Evolutionary conservation across 2,888 invertebrate species (phyloP), one percentile per base, ranked within the genome.

Genomic region (Macroteleia sp.): DNA sequence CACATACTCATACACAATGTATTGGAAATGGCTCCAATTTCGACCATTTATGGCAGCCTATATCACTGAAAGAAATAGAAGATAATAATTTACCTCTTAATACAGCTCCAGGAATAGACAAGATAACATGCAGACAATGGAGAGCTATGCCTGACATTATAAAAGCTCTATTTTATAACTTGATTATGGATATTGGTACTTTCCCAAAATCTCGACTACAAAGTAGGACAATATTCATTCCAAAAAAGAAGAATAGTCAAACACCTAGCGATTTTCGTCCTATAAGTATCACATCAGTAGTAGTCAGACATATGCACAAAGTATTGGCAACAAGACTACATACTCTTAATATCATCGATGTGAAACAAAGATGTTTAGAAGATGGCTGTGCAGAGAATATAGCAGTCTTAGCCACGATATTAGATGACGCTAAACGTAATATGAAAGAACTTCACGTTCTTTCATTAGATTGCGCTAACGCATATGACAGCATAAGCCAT

Each of bases 391-490:
- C 82, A 3, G 83, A 83, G 36, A 84, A 84, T 39, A 57, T 80
- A 5, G 41, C 78, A 1, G 70, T 80, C 0, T 48, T 85, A 12
- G 25, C 25, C 6, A 5, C 25, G 6, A 25, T 25, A 5, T 6
- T 25, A 5, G 3, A 6, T 6, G 25, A 25, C 6, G 25, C 25
- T 25, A 25, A 6, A 25, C 6, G 25, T 12, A 67, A 79, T 0
- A 42, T 70, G 54, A 85, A 82, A 12, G 85, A 87, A 32, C 84
- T 92, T 74, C 91, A 91, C 71, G 81, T 90, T 52, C 90, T 87
- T 56, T 87, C 89, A 32, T 81, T 92, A 19, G 92, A 92, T 79
- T 88, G 92, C 22, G 85, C 89, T 10, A 92, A 92, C 80, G 92
- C 92, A 2, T 92, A 91, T 77, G 92, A 92, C 76, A 89, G 83